Evolutionary conservation across 2,113 vertebrate genomes (phyloP).

Genomic region (Syngnathoides biaculeatus): DNA sequence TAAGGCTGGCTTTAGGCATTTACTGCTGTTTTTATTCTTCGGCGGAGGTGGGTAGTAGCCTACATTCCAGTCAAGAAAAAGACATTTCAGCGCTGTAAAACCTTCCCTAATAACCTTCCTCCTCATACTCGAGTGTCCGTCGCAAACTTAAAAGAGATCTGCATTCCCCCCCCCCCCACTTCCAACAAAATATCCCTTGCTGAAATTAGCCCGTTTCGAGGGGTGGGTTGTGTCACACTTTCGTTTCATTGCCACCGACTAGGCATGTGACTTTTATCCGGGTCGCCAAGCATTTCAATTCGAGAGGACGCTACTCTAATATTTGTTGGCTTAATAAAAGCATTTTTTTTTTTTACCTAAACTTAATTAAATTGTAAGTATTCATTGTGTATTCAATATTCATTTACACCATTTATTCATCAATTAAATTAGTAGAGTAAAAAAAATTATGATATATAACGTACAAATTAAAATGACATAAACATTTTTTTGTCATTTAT

Average conservation of each 20-base stretch:
- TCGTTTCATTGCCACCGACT: neutral
- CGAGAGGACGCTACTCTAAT: no score
- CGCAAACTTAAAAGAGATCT: neutral
- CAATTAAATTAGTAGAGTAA: no score
- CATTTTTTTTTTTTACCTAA: neutral
- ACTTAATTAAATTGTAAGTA: neutral
- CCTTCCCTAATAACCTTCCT: neutral
- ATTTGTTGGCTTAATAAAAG: no score
- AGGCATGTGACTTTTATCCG: neutral
- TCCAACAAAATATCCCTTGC: neutral
- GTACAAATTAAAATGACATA: no score
- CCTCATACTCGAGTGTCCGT: neutral
- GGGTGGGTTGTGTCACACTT: neutral
- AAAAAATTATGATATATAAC: no score
- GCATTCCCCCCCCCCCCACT: no score
- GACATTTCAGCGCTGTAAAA: neutral
- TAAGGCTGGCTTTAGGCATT: neutral
- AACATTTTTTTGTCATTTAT: no score
- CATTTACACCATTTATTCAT: no score
- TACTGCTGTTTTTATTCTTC: neutral
- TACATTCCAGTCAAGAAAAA: neutral
- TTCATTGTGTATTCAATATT: neutral
- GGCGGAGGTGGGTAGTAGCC: neutral
- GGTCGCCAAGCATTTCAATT: neutral
- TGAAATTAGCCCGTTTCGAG: neutral